Conservation (phyloP, 2,113 vertebrate genomes). For the Coregonus clupeaformis region DNA sequence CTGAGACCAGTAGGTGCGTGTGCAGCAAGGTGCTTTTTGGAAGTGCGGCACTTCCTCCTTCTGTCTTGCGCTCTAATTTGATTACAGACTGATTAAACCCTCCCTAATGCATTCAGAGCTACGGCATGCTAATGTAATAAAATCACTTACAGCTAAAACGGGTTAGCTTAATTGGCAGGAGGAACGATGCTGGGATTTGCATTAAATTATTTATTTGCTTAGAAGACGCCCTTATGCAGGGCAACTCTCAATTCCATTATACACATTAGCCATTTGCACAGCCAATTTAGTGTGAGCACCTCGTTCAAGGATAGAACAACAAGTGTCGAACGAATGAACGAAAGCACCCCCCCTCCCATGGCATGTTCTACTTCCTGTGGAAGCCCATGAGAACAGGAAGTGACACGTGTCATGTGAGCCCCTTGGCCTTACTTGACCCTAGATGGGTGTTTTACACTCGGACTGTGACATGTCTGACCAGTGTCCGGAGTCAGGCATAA, state of each 20-base stretch:
- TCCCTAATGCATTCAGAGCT: conserved; percentile 78
- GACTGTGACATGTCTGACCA: conserved; percentile 21
- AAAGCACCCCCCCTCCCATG: background rate
- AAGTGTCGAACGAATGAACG: conserved; percentile 31
- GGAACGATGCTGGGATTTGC: conserved; percentile 76
- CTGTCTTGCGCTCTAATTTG: conserved; percentile 73
- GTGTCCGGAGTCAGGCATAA: conserved; percentile 30
- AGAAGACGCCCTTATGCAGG: conserved; percentile 69
- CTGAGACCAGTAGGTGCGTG: conserved; percentile 63
- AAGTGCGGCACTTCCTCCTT: conserved; percentile 65
- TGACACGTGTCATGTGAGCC: background rate
- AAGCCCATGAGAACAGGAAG: conserved; percentile 34
- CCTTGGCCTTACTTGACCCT: background rate
- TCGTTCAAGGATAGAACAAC: conserved; percentile 69
- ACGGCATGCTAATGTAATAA: conserved; percentile 79
- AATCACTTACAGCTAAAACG: conserved; percentile 80
- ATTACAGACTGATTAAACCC: conserved; percentile 79
- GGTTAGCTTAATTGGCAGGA: conserved; percentile 81
- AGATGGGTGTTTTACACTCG: background rate
- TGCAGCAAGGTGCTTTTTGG: conserved; percentile 65
- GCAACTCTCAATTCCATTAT: conserved; percentile 73
- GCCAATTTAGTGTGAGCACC: conserved; percentile 67
- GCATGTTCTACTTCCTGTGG: conserved; percentile 5
- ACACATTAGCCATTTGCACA: conserved; percentile 70
- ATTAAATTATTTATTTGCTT: conserved; percentile 81